Conservation (phyloP, 2,113 vertebrate genomes). For the Ictalurus punctatus region DNA sequence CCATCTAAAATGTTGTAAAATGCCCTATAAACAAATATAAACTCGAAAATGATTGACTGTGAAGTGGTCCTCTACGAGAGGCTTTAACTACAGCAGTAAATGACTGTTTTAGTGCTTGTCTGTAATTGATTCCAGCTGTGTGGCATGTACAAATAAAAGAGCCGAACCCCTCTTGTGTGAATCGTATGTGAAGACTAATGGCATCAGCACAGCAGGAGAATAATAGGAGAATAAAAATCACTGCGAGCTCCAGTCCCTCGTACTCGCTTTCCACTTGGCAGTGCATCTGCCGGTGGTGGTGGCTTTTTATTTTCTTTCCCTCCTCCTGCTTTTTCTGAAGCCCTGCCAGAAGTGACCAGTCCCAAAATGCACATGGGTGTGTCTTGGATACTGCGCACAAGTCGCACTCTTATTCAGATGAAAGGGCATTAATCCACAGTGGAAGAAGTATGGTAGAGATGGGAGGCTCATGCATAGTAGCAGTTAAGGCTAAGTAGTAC, state of each 20-base stretch:
- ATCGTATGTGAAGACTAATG: background rate
- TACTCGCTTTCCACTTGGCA: background rate
- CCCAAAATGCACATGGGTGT: conserved; percentile 3
- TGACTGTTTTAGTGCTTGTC: conserved; percentile 1
- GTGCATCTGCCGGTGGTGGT: background rate
- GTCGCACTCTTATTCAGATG: background rate
- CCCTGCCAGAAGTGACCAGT: background rate
- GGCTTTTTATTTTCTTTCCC: background rate
- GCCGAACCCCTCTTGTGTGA: background rate
- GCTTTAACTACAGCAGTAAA: conserved; percentile 3
- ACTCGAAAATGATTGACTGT: background rate
- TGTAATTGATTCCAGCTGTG: conserved; percentile 18
- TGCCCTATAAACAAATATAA: background rate
- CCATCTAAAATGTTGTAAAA: background rate
- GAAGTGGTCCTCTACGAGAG: background rate
- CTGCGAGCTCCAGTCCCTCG: background rate
- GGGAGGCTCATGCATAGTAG: background rate
- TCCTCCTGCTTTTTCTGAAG: too few relatives aligned
- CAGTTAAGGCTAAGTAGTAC: background rate
- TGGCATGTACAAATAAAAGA: background rate
- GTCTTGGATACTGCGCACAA: background rate
- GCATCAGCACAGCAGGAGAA: background rate
- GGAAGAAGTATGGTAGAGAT: background rate
- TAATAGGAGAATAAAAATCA: background rate
- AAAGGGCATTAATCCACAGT: background rate